Evolutionary conservation across 92 coral and sea anemone species (phyloP), one percentile per base, ranked within the genome.

Genomic region (Epizoanthus ramosus): DNA sequence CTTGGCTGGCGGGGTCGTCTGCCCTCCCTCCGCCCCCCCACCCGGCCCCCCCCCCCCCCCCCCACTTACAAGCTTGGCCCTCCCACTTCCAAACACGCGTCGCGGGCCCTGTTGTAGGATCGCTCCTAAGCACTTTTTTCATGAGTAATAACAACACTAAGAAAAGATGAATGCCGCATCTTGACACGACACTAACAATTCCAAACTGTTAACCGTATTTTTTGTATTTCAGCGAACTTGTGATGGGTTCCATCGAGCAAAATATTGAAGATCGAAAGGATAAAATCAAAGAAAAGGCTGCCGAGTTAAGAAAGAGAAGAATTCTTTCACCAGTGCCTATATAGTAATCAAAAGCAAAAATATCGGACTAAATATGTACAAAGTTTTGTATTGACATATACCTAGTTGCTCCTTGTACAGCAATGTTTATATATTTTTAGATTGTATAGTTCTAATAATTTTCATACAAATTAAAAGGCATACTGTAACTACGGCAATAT

Each of bases 171-270:
- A 37, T 37, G 43, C 6, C 13, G 1, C 57, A 24, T 13, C 4
- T 9, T 17, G 57, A 3, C 8, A 25, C 18, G 12, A 12, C 35
- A 37, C 23, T 35, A 4, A 3, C 8, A 10, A 54, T 6, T 47
- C 31, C 33, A 16, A 6, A 12, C 22, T 14, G 3, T 47, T 79
- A 10, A 28, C 17, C 8, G 4, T 60, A 50, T 39, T 80, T 41
- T 86, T 67, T 57, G 74, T 73, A 56, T 83, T 81, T 61, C 71
- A 97, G 99, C 69, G 99, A 97, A 86, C 89, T 97, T 16, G 98
- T 97, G n/a, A 90, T 87, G 90, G 99, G 99, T 8, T 92, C 99
- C 10, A 31, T 88, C 35, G 99, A 97, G 60, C 99, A 97, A 66
- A 86, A 82, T 53, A 79, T 88, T 53, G 99, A 97, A 86, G 99